Percentiles rank a stretch among this genome's conserved stretches.
Conservation (phyloP, 2,888 invertebrate species). For the Stramonita haemastoma region DNA sequence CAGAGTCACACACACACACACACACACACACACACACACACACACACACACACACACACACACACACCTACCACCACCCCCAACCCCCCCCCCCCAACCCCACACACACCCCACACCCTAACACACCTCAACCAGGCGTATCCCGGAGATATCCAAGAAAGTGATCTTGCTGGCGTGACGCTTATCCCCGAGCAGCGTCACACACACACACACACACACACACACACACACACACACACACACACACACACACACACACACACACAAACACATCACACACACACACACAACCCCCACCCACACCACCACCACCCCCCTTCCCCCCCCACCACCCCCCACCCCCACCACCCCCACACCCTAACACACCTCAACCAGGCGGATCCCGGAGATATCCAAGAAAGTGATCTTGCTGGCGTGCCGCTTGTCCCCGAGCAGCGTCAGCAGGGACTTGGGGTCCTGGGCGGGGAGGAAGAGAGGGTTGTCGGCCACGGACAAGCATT, state of each 20-base stretch:
- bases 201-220: too few relatives aligned
- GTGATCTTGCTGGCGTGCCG: constrained; percentile 65
- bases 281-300: not conserved
- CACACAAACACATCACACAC: not conserved
- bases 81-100: not conserved
- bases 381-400: constrained; percentile 62
- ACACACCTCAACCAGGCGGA: constrained; percentile 59
- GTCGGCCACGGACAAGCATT: constrained; percentile 52
- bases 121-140: constrained; percentile 59
- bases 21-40: too few relatives aligned
- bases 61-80: too few relatives aligned
- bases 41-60: too few relatives aligned
- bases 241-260: not conserved
- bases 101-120: not conserved
- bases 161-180: constrained; percentile 65
- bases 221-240: too few relatives aligned
- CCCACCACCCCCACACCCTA: not conserved
- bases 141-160: constrained; percentile 62
- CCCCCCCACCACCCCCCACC: not conserved
- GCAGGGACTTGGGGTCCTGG: constrained; percentile 56
- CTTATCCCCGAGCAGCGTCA: constrained; percentile 63
- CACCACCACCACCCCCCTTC: not conserved
- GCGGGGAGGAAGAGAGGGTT: constrained; percentile 67
- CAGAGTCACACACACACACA: too few relatives aligned
- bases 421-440: constrained; percentile 63